A percentile compares a stretch with the other conserved stretches of the same genome.
Conservation (phyloP, 92 coral and sea anemone genomes). For the Blastomussa wellsi region DNA sequence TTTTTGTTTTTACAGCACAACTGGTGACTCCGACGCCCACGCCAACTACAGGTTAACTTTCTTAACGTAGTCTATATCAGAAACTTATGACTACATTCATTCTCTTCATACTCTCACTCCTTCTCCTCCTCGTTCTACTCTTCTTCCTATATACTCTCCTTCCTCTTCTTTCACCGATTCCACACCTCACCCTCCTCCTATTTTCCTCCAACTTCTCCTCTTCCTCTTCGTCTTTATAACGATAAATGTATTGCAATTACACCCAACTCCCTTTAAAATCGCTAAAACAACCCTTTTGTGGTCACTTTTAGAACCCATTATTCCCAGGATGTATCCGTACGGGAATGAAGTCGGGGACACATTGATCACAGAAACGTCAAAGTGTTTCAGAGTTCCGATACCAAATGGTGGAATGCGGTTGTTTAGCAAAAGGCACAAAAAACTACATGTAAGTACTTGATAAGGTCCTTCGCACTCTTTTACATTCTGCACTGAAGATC, state of each 20-base stretch:
- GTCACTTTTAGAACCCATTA: slow-evolving; percentile 11
- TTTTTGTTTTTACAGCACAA: neutral
- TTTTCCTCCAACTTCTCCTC: neutral
- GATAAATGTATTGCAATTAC: too few species aligned
- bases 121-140: neutral
- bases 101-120: neutral
- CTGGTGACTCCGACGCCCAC: neutral
- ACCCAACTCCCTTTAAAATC: neutral
- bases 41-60: neutral
- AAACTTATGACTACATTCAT: too few species aligned
- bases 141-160: neutral
- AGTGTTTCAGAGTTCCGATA: slow-evolving; percentile 12
- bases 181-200: neutral
- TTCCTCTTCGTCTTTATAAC: neutral
- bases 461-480: too few species aligned
- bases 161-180: neutral
- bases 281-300: neutral
- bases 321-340: slow-evolving; percentile 25
- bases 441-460: slow-evolving; percentile 22
- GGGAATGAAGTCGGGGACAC: slow-evolving; percentile 4
- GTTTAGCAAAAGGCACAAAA: slow-evolving; percentile 37
- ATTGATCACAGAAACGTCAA: neutral
- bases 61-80: neutral
- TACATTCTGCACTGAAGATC: too few species aligned
- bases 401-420: slow-evolving; percentile 21